A percentile compares a stretch with the other conserved stretches of the same genome.
Evolutionary conservation across 1,140 invertebrate species (phyloP).

Genomic region (Megalonaias nervosa): DNA sequence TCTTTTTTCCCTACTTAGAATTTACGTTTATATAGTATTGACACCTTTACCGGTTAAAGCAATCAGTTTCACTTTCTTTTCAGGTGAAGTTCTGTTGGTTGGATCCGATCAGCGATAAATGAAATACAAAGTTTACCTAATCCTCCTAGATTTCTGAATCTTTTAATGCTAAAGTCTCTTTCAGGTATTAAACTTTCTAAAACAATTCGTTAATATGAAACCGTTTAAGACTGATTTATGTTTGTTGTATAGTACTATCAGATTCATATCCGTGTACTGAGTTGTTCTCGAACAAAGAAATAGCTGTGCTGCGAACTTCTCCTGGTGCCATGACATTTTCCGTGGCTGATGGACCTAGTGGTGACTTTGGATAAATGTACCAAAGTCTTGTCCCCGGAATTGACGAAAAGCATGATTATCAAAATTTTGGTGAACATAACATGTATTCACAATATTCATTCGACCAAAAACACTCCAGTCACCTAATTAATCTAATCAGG

Average conservation of each 20-base stretch:
- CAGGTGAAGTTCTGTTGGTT: too few species aligned
- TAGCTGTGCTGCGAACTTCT: slow-evolving; percentile 12
- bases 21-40: too few species aligned
- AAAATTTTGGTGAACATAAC: background rate
- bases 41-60: too few species aligned
- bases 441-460: background rate
- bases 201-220: too few species aligned
- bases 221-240: too few species aligned
- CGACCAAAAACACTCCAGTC: background rate
- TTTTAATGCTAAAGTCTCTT: too few species aligned
- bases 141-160: too few species aligned
- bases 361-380: slow-evolving; percentile 20
- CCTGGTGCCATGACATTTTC: background rate
- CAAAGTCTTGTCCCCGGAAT: slow-evolving; percentile 18
- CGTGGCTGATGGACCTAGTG: slow-evolving; percentile 8
- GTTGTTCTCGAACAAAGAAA: slow-evolving; percentile 25
- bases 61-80: too few species aligned
- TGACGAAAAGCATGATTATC: background rate
- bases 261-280: slow-evolving; percentile 11
- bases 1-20: too few species aligned
- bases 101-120: too few species aligned
- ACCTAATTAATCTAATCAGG: background rate
- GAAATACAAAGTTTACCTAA: too few species aligned
- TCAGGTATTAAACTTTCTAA: too few species aligned
- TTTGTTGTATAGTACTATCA: background rate